Evolutionary conservation across 2,113 vertebrate genomes (phyloP).

Genomic region (Epinephelus fuscoguttatus): DNA sequence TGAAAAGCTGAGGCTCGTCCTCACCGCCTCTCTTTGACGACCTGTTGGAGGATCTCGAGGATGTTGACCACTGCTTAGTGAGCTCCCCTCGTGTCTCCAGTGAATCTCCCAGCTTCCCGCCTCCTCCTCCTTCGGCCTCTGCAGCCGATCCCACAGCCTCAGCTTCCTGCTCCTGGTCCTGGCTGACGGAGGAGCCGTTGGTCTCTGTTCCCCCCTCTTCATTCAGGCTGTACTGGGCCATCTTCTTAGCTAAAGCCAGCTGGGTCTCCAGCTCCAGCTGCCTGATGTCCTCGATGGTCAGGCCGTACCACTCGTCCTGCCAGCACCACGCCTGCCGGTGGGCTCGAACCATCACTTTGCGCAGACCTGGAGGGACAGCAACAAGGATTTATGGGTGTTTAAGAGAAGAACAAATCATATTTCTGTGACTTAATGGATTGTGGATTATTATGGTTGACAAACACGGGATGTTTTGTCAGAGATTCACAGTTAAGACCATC

Average conservation of each 20-base stretch:
- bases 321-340: conserved; percentile 99
- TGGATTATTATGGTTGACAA: not conserved
- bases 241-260: conserved; percentile 94
- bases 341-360: conserved; percentile 97
- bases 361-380: conserved; percentile 84
- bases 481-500: not conserved
- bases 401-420: not conserved
- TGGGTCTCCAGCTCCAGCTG: conserved; percentile 97
- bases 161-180: conserved; percentile 78
- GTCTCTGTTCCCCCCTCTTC: conserved; percentile 79
- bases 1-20: not conserved
- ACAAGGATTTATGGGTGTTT: not conserved
- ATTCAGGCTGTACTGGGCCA: conserved; percentile 90
- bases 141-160: conserved; percentile 66
- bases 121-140: conserved; percentile 73
- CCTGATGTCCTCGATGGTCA: conserved; percentile 96
- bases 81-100: conserved; percentile 88
- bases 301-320: conserved; percentile 98
- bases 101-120: conserved; percentile 74
- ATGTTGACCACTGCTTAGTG: conserved; percentile 98
- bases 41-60: conserved; percentile 92
- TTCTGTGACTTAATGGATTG: not conserved
- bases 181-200: conserved; percentile 67
- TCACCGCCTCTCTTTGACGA: conserved; percentile 97
- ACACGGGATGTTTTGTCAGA: not conserved